Base-by-base conservation (phyloP, 2,113 vertebrate genomes). In the Hyperoodon ampullatus region DNA sequence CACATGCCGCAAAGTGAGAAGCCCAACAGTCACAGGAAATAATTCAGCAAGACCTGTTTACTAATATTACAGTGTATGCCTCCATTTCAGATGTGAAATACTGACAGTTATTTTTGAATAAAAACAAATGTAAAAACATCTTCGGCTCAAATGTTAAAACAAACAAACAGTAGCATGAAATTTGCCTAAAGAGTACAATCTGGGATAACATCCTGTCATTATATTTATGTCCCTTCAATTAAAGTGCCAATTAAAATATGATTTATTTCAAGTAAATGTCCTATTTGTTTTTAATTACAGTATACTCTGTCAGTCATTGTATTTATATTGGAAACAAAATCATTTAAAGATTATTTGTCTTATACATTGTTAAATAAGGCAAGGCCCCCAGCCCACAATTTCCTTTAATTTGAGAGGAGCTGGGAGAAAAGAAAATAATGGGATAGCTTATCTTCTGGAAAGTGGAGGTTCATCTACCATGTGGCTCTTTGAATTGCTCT, bases 261-360 rank as follows among this genome's bases (percentile, higher is more conserved):
- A 97, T 95, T 96, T 96, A 78, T 98, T 98, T 98, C 94, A 86
- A 95, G 82, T 80, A 96, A 98, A 95, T 92, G 96, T 97, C 72
- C 90, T n/a, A 7, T 70, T 92, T 95, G 47, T 68, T 96, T 98
- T 97, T 97, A 98, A 97, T 98, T 94, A 92, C 55, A 88, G n/a
- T 74, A 9, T 16, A 18, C 72, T 70, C 39, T 63, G 53, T 90
- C 84, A 94, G 89, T 35, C 72, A 47, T 89, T 74, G 39, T 75
- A 60, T 96, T 98, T 97, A 85, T 83, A 55, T 50, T 65, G 88
- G 68, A 89, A 97, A 15, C 18, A 74, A 66, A 84, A 90, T 83
- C 94, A 88, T 98, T 86, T 90, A 95, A 95, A 85, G 50, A 65
- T 88, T 96, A 78, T 92, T 95, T 98, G 88, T 97, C 90, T 96